Evolutionary conservation across 2,888 invertebrate species (phyloP).

Genomic region (Volucella zonaria): DNA sequence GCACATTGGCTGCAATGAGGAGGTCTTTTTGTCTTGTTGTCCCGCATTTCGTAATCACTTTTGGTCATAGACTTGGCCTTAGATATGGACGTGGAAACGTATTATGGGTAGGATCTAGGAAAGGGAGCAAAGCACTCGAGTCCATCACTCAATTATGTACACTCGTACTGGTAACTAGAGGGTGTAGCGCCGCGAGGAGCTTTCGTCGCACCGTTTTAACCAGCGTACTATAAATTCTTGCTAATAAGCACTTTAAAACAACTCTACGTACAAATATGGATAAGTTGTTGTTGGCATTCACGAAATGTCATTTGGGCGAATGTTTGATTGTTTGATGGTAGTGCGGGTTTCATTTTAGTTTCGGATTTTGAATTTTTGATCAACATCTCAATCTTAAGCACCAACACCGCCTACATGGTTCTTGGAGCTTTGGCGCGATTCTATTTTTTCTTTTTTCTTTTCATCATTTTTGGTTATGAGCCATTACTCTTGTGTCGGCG

Average conservation of each 20-base stretch:
- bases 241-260: slow-evolving; percentile 43
- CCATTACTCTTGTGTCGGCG: slow-evolving; percentile 48
- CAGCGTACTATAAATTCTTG: slow-evolving; percentile 38
- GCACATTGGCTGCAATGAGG: slow-evolving; percentile 35
- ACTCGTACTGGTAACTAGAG: not conserved
- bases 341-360: slow-evolving; percentile 27
- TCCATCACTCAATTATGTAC: not conserved
- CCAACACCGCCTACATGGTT: slow-evolving; percentile 61
- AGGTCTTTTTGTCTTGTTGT: slow-evolving; percentile 38
- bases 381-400: slow-evolving; percentile 65
- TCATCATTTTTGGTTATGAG: slow-evolving; percentile 42
- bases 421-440: not conserved
- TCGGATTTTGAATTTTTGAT: slow-evolving; percentile 45
- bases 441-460: not conserved
- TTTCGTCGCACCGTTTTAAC: slow-evolving; percentile 4
- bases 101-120: slow-evolving; percentile 27
- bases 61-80: slow-evolving; percentile 6
- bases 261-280: slow-evolving; percentile 48
- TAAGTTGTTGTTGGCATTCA: slow-evolving; percentile 65
- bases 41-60: slow-evolving; percentile 34
- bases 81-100: not conserved
- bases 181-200: slow-evolving; percentile 46
- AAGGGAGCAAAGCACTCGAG: slow-evolving; percentile 15
- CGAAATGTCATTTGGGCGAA: slow-evolving; percentile 50
- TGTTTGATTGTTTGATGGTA: slow-evolving; percentile 46